Conservation (phyloP, 2,888 invertebrate genomes). For the Pteria penguin region DNA sequence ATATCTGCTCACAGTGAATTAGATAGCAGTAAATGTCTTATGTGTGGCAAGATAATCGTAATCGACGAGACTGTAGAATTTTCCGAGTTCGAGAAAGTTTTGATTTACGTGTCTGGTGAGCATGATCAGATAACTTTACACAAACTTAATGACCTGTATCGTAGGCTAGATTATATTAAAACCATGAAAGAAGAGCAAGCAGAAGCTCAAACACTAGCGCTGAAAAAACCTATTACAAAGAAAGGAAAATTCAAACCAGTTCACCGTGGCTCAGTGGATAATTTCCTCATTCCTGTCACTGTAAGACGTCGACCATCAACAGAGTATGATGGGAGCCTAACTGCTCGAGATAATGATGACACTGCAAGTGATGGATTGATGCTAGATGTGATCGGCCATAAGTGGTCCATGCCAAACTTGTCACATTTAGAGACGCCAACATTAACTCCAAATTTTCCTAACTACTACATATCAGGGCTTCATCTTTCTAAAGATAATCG, state of each 20-base stretch:
- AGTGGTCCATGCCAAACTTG: neutral
- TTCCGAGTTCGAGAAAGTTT: slow-evolving; percentile 4
- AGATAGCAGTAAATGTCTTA: neutral
- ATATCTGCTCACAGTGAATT: neutral
- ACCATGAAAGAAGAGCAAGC: neutral
- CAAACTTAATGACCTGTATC: slow-evolving; percentile 42
- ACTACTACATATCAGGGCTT: slow-evolving; percentile 58
- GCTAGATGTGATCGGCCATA: neutral
- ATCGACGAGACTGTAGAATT: neutral
- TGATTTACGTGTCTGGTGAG: slow-evolving; percentile 50
- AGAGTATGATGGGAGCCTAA: neutral
- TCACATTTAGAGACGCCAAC: slow-evolving; percentile 10
- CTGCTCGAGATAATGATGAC: neutral
- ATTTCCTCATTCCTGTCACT: neutral
- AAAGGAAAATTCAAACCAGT: neutral
- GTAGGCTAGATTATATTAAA: slow-evolving; percentile 16
- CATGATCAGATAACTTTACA: slow-evolving; percentile 54
- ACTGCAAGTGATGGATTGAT: neutral
- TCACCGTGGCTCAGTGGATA: neutral
- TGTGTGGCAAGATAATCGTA: neutral
- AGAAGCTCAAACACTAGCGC: neutral
- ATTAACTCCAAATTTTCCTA: slow-evolving; percentile 26
- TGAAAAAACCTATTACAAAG: neutral
- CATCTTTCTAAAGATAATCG: slow-evolving; percentile 55
- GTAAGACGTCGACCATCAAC: neutral